A percentile compares a stretch with the other conserved stretches of the same genome.
These are phyloP conservation scores for Anguilla anguilla DNA, from an alignment of 2,797 vertebrate species.

Conservation along the genomic window DNA sequence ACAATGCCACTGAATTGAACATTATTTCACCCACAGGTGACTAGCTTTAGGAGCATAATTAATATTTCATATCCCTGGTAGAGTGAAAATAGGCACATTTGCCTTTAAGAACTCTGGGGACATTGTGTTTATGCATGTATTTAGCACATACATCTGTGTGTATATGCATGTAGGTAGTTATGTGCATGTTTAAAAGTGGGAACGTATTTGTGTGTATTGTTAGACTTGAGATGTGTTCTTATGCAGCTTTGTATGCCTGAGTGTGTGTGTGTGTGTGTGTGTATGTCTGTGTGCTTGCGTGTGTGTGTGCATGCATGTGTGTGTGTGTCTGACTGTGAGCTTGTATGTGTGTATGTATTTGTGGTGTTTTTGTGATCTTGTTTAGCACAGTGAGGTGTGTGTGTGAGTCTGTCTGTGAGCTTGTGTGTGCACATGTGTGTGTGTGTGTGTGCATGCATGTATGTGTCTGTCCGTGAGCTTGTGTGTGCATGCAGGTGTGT, in stretches of 20 bases:
- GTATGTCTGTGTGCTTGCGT: not conserved
- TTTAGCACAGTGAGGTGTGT: not conserved
- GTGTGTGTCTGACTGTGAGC: too few species aligned
- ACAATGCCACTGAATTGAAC: not conserved
- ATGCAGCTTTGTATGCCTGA: not conserved
- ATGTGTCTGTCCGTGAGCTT: not conserved
- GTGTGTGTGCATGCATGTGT: too few species aligned
- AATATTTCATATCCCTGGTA: not conserved
- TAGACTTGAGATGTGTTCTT: not conserved
- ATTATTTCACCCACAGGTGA: not conserved
- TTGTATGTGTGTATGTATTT: too few species aligned
- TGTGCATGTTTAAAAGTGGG: not conserved
- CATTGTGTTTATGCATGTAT: not conserved
- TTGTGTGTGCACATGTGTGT: not conserved
- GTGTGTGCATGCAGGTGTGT: conserved; percentile 78
- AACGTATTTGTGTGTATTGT: not conserved
- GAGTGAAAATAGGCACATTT: not conserved
- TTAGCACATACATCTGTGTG: not conserved
- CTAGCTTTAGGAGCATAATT: not conserved
- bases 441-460: not conserved
- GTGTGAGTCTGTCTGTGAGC: not conserved
- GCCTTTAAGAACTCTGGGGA: not conserved
- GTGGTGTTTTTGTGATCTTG: too few species aligned
- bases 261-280: conserved; percentile 7
- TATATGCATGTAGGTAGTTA: not conserved